These are phyloP conservation scores for Omphaloscelis lunosa DNA, from an alignment of 2,888 invertebrate genomes.

Conservation along the genomic window DNA sequence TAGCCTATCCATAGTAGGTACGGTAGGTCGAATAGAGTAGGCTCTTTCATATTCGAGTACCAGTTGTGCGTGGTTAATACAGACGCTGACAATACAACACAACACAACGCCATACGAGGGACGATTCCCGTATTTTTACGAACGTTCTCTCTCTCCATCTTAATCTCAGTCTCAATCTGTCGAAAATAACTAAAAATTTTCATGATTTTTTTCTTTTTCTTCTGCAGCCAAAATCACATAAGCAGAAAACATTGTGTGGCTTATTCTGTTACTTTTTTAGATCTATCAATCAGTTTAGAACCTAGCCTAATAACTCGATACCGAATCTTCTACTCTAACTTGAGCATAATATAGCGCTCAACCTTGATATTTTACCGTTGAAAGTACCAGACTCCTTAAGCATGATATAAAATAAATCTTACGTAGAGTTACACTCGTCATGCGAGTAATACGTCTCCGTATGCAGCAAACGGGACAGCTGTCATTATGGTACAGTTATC, in stretches of 20 bases:
- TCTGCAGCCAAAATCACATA: neutral
- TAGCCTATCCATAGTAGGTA: neutral
- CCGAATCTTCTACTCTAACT: neutral
- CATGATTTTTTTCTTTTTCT: neutral
- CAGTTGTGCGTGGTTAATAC: neutral
- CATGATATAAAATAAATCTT: slow-evolving; percentile 29
- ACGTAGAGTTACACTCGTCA: slow-evolving; percentile 25
- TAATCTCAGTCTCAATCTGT: too few relatives aligned
- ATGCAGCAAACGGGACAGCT: slow-evolving; percentile 81
- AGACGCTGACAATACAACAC: too few relatives aligned
- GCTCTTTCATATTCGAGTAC: neutral
- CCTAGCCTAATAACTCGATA: neutral
- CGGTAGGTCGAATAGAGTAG: too few relatives aligned
- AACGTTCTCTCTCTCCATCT: too few relatives aligned
- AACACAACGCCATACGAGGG: too few relatives aligned
- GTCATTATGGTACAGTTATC: slow-evolving; percentile 86
- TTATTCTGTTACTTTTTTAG: neutral
- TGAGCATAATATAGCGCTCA: neutral
- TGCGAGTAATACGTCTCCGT: slow-evolving; percentile 24
- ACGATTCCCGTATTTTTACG: too few relatives aligned
- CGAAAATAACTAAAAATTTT: too few relatives aligned
- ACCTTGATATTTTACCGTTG: slow-evolving; percentile 44
- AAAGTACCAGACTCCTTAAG: neutral
- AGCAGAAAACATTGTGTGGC: neutral
- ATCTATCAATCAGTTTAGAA: neutral